Percentiles rank a stretch among this genome's conserved stretches.
phyloP scores from a whole-genome alignment of 2,888 invertebrate species.

The Thumatha senex region DNA sequence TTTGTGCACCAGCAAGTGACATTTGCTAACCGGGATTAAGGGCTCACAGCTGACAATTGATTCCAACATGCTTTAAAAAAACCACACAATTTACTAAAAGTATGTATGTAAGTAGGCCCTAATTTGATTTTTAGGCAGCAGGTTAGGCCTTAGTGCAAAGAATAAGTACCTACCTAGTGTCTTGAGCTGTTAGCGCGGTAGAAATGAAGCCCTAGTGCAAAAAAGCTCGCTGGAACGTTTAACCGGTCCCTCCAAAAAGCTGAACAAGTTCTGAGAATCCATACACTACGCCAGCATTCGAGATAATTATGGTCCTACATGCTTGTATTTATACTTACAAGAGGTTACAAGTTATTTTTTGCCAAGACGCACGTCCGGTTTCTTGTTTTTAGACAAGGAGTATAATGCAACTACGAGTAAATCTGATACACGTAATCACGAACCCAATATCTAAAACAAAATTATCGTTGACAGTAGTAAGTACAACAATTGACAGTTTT shows the following conservation, averaged over 20 bases:
- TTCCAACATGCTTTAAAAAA: too few species aligned
- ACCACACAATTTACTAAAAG: too few species aligned
- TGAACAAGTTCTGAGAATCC: slow-evolving; percentile 1
- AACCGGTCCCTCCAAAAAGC: not conserved
- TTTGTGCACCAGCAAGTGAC: too few species aligned
- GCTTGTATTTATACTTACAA: not conserved
- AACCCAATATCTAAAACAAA: not conserved
- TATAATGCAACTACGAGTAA: not conserved
- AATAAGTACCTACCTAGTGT: too few species aligned
- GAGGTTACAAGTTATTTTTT: not conserved
- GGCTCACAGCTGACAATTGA: too few species aligned
- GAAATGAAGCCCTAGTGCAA: not conserved
- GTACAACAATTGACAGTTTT: too few species aligned
- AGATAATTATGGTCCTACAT: slow-evolving; percentile 5
- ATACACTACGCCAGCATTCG: not conserved
- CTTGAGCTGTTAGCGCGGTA: not conserved
- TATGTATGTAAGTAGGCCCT: too few species aligned
- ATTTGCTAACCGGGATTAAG: too few species aligned
- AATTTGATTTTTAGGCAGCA: too few species aligned
- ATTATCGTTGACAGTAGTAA: not conserved
- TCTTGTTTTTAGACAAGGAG: not conserved
- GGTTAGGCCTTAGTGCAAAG: too few species aligned
- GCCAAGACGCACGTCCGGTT: not conserved
- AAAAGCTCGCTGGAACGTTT: not conserved
- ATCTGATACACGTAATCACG: not conserved